A percentile compares a stretch with the other conserved stretches of the same genome.
Conservation (phyloP, 2,797 vertebrate species). For the Linurgus olivaceus region DNA sequence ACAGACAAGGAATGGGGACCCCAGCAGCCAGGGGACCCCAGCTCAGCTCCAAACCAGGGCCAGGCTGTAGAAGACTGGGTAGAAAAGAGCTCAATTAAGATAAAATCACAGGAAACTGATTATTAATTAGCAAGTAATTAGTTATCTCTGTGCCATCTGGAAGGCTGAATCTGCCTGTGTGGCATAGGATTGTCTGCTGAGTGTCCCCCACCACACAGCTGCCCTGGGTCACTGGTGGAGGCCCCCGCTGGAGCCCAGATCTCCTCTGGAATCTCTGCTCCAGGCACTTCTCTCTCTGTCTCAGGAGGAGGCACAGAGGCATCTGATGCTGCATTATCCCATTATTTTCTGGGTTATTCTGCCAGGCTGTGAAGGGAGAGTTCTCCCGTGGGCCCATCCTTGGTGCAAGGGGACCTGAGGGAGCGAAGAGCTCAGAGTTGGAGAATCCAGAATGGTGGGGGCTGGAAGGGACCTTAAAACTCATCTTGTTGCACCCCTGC, state of each 20-base stretch:
- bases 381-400: accelerated
- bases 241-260: accelerated
- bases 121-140: slow-evolving; percentile 57
- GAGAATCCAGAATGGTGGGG: background rate
- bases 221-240: background rate
- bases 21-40: accelerated
- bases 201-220: background rate
- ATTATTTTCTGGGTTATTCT: background rate
- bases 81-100: slow-evolving; percentile 48
- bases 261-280: background rate
- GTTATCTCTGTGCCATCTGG: slow-evolving; percentile 41
- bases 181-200: background rate
- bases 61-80: background rate
- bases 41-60: background rate
- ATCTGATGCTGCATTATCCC: background rate
- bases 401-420: background rate
- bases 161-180: background rate
- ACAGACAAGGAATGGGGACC: background rate
- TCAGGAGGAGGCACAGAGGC: background rate
- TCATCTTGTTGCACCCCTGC: background rate
- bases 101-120: slow-evolving; percentile 54
- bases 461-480: background rate
- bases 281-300: background rate
- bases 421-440: accelerated
- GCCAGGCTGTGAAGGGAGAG: background rate